Conservation (phyloP, 2,797 vertebrate species). For the Myotis myotis region DNA sequence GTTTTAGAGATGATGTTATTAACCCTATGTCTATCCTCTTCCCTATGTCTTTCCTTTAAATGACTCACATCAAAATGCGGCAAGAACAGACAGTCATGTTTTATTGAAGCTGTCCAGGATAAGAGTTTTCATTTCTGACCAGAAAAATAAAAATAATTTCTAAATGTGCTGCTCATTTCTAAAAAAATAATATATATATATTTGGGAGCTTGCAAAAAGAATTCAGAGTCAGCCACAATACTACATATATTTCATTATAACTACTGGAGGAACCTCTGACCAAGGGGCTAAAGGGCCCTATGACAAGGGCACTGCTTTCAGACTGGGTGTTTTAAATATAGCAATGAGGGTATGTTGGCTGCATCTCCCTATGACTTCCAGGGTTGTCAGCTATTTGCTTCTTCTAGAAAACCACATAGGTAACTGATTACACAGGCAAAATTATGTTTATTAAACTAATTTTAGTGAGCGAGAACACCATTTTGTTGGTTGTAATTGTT, state of each 20-base stretch:
- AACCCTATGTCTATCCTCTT: not conserved
- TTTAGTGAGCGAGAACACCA: not conserved
- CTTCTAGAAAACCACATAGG: not conserved
- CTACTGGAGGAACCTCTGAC: no score
- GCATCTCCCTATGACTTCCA: not conserved
- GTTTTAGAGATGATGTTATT: not conserved
- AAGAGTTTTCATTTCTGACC: not conserved
- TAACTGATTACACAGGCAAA: not conserved
- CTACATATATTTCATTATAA: not conserved
- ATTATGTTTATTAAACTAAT: not conserved
- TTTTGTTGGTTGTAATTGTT: not conserved
- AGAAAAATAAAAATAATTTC: not conserved
- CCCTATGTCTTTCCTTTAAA: not conserved
- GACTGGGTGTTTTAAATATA: not conserved
- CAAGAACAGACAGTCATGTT: not conserved
- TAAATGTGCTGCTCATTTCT: not conserved
- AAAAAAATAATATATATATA: no score
- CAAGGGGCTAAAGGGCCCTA: not conserved
- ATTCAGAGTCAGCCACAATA: not conserved
- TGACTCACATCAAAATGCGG: not conserved
- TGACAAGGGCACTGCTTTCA: not conserved
- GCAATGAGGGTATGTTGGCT: not conserved
- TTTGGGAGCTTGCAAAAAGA: not conserved
- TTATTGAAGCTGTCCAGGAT: not conserved
- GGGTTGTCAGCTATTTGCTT: not conserved